Evolutionary conservation across 1,140 invertebrate genomes (phyloP), one percentile per base, ranked within the genome.

Genomic region (Lasioglossum baleicum): DNA sequence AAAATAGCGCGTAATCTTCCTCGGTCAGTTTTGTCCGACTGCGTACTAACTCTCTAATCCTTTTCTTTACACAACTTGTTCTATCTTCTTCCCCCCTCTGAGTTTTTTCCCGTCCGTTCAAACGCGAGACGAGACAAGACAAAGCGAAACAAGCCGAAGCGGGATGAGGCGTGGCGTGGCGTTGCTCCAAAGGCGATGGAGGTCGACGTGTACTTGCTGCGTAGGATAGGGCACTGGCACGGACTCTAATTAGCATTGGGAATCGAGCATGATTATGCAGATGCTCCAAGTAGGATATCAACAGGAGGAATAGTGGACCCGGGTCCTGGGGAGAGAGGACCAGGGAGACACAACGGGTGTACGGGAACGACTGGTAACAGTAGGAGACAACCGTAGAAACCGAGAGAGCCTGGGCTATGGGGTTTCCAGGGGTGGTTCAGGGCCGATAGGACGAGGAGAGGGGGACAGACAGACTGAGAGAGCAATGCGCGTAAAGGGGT

Each of bases 161-260:
- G 68, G 64, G 71, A 78, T 35, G 61, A 71, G 26, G 68, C 67
- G 74, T 48, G 67, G 75, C 75, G 70, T 60, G 67, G 60, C 76
- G 31, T 58, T 53, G 74, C 70, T 71, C 61, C 26, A 44, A 80
- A 88, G 84, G 84, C 90, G 84, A 90, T 78, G 84, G 83, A 85
- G 88, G 87, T 88, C 82, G 87, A 90, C 87, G 86, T 83, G 87
- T 87, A 90, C 88, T 90, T 88, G 89, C 87, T 86, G 85, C 84
- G 84, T 89, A 86, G 87, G 68, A 61, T 67, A 66, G 56, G 61
- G 63, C 66, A 86, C 77, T 66, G 51, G 51, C 84, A 81, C 79
- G 87, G 88, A 88, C 89, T 91, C 90, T 92, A 92, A 92, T 92
- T 92, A 92, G 92, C 91, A 91, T 91, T 90, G 89, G 91, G 89